Conservation (phyloP, 1,140 invertebrate species). For the Diabrotica virgifera region DNA sequence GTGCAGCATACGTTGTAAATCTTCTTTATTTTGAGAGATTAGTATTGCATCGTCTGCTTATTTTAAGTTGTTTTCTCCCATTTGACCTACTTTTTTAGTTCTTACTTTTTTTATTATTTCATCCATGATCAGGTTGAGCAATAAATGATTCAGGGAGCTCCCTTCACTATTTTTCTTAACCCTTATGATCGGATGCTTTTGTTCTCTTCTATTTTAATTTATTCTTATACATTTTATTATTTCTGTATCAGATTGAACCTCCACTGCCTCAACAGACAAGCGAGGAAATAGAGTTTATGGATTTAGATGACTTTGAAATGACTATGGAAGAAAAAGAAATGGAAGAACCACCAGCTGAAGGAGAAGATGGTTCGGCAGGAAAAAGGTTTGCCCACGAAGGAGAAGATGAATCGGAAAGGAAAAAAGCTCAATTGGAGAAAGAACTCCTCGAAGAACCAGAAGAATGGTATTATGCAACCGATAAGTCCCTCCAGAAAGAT, state of each 20-base stretch:
- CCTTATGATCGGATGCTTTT: too few relatives aligned
- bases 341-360: constrained; percentile 20
- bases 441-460: background rate
- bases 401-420: constrained; percentile 40
- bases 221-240: background rate
- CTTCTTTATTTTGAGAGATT: too few relatives aligned
- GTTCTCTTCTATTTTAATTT: background rate
- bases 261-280: constrained; percentile 51
- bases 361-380: background rate
- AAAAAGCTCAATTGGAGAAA: constrained; percentile 38
- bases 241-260: constrained; percentile 47
- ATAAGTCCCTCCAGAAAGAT: background rate
- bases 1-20: too few relatives aligned
- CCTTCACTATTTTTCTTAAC: too few relatives aligned
- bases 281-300: constrained; percentile 40
- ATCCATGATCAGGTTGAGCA: too few relatives aligned
- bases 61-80: too few relatives aligned
- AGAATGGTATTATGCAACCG: constrained; percentile 9
- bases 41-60: too few relatives aligned
- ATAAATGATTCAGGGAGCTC: too few relatives aligned
- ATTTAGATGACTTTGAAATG: constrained; percentile 44
- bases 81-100: too few relatives aligned
- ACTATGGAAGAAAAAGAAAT: constrained; percentile 53
- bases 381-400: constrained; percentile 25
- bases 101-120: too few relatives aligned